Base-by-base conservation (phyloP, 2,888 invertebrate species). In the Graphium colonna region DNA sequence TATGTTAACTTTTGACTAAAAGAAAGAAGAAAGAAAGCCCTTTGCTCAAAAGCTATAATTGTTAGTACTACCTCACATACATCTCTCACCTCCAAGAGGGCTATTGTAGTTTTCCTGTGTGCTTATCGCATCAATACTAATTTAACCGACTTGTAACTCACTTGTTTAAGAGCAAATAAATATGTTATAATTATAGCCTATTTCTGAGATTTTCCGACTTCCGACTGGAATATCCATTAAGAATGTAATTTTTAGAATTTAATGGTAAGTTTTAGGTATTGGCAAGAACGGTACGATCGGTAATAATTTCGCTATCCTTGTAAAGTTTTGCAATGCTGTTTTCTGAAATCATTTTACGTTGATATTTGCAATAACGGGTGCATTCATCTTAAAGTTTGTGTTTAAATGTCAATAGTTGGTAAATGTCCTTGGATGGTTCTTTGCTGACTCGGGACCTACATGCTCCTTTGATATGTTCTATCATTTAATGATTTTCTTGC, bases 371-470 rank as follows among this genome's bases (percentile, higher is more conserved):
- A 21, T 47, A 47, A n/a, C 36, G 47, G 1, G 12, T 44, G 10
- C 31, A 18, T 36, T 42, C 15, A 1, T 44, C 38, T 9, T 33
- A 5, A 7, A 51, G 31, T 77, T 73, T 67, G 64, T 73, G 72
- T 73, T 75, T 77, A 68, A 58, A 64, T 67, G 71, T 70, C 43
- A 46, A 28, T 17, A 16, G 18, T 46, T 52, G 51, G n/a, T 52
- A 40, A 13, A 51, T 52, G 9, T 40, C n/a, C n/a, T 45, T 46
- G 0, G 52, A 42, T 4, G 42, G 57, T 13, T 59, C 56, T 3
- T 56, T 57, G 15, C 50, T 40, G 0, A 51, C 52, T 28, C 55
- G 15, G 8, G 16, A 28, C 0, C 7, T 51, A 31, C 55, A 55
- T n/a, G 41, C 47, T 26, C 55, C 55, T 38, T 46, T 55, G 5